Percentiles rank a stretch among this genome's conserved stretches.
Conservation (phyloP, 1,140 invertebrate species). For the Brachystomella parvula region DNA sequence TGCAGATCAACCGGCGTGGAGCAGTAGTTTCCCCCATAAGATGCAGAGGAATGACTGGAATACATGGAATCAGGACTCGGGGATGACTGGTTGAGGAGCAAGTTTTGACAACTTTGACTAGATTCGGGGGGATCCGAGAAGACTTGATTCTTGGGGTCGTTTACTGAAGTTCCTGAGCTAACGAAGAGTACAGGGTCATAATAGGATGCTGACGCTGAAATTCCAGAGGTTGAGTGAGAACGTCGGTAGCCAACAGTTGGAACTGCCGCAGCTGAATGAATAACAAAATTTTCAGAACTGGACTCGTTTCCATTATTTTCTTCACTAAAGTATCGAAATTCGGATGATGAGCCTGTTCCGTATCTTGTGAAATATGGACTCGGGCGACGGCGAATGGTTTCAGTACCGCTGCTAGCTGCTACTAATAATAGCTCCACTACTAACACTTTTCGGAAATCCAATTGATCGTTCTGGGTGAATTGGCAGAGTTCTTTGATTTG, state of each 20-base stretch:
- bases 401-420: not conserved
- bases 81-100: slow-evolving; percentile 22
- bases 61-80: slow-evolving; percentile 23
- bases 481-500: not conserved
- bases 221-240: not conserved
- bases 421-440: slow-evolving; percentile 2
- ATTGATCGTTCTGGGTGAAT: slow-evolving; percentile 10
- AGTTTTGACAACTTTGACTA: slow-evolving; percentile 8
- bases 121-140: not conserved
- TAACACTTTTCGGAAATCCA: slow-evolving; percentile 16
- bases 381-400: not conserved
- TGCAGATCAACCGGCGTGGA: not conserved
- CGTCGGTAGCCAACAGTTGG: slow-evolving; percentile 1
- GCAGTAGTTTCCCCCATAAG: not conserved
- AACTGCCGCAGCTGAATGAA: slow-evolving; percentile 7
- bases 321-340: slow-evolving; percentile 2
- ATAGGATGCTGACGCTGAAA: not conserved
- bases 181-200: not conserved
- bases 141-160: not conserved
- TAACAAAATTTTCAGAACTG: not conserved
- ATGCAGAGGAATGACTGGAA: slow-evolving; percentile 13
- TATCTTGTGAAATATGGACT: not conserved
- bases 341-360: not conserved
- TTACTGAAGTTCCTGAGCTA: not conserved
- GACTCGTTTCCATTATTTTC: slow-evolving; percentile 14